Base-by-base conservation (phyloP, 2,888 invertebrate genomes). In the Hecatera dysodea region DNA sequence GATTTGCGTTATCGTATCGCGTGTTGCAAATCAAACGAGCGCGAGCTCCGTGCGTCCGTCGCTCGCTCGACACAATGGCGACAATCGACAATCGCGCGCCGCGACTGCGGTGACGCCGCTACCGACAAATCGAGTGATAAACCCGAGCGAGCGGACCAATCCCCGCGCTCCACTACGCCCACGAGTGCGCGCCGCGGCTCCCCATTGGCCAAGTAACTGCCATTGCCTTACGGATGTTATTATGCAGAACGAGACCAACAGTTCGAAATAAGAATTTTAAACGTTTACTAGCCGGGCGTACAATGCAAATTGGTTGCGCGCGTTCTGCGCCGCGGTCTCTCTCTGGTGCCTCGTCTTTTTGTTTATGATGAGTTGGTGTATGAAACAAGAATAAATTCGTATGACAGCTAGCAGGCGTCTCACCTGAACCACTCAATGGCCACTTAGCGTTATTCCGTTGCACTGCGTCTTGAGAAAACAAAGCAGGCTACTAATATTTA, bases 201-300 rank as follows among this genome's bases (percentile, higher is more conserved):
- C 88, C 90, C 82, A 96, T 96, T 96, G 95, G 96, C 89, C 92
- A 95, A 94, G 94, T 92, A 94, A 93, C 94, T 95, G 94, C 94
- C 94, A 94, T 95, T 94, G 91, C 95, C 95, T 95, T 94, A 93
- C 94, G 94, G 94, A 95, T 94, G 94, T 94, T 93, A 93, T 94
- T 94, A 95, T 94, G 95, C 95, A 94, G 94, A 95, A 95, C 93
- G 94, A 92, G 93, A 94, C 93, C 93, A 91, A 94, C 93, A 93
- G 92, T 93, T 93, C 91, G 93, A 92, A 94, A 93, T 94, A 95
- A 95, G 94, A 95, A 94, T 95, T 85, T 94, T 94, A 93, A 95
- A 94, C 95, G 95, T 93, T 95, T 93, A 92, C 93, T 90, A 93
- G 93, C 91, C 88, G 87, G 89, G 89, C 91, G 91, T 91, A 95